Conservation (phyloP, 1,140 invertebrate species). For the Solenopsis fugax region DNA sequence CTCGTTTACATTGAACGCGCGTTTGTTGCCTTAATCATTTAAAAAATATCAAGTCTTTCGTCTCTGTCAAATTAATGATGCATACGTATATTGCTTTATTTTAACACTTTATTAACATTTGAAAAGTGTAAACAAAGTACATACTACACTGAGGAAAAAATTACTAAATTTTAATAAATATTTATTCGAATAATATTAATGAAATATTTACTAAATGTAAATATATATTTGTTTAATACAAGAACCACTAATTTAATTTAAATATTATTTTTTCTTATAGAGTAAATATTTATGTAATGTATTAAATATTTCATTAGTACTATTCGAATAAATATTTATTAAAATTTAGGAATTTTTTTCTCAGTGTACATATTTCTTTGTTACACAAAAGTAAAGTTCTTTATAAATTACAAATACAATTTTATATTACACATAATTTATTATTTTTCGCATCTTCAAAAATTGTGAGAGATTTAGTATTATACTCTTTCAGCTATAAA, state of each 20-base stretch:
- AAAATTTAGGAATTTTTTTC: too few relatives aligned
- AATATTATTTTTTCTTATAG: too few relatives aligned
- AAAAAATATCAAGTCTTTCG: not conserved
- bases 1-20: not conserved
- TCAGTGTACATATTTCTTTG: not conserved
- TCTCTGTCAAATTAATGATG: not conserved
- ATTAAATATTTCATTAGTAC: too few relatives aligned
- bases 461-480: not conserved
- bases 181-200: too few relatives aligned
- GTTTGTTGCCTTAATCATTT: not conserved
- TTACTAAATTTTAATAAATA: too few relatives aligned
- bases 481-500: not conserved
- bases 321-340: too few relatives aligned
- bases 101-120: not conserved
- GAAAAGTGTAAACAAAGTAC: not conserved
- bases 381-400: not conserved
- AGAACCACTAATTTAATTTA: too few relatives aligned
- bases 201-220: too few relatives aligned
- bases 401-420: not conserved
- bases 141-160: too few relatives aligned
- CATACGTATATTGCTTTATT: not conserved
- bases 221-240: too few relatives aligned
- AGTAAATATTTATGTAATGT: too few relatives aligned
- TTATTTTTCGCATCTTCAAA: not conserved
- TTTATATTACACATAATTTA: not conserved